Conservation (phyloP, 2,797 vertebrate genomes). For the Sternarchorhynchus goeldii region DNA sequence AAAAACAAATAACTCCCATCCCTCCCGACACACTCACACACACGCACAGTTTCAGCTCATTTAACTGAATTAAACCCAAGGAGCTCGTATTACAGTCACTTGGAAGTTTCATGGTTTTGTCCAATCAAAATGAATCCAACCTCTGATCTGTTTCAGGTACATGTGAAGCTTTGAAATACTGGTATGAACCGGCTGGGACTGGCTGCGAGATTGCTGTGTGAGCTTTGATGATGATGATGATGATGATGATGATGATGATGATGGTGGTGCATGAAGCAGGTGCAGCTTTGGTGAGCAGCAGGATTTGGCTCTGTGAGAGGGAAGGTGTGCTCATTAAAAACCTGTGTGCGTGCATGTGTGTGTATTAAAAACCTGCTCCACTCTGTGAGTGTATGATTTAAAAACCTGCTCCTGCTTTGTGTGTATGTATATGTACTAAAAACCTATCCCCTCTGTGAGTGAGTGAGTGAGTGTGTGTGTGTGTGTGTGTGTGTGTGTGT, state of each 20-base stretch:
- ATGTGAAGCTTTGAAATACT: neutral
- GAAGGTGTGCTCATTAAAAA: neutral
- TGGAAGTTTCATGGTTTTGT: neutral
- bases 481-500: no score
- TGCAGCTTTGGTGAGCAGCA: neutral
- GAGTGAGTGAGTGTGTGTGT: no score
- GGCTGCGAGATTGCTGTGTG: neutral
- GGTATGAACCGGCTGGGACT: neutral
- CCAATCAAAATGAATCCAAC: neutral
- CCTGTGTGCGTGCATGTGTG: neutral
- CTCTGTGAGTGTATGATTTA: neutral
- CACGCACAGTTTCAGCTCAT: neutral
- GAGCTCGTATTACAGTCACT: neutral
- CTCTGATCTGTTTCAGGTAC: neutral
- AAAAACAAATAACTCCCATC: no score
- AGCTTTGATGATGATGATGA: constrained; percentile 10
- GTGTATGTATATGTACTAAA: neutral
- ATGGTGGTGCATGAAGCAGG: neutral
- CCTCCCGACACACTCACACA: no score
- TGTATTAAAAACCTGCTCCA: neutral
- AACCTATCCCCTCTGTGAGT: neutral
- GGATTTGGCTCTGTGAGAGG: neutral
- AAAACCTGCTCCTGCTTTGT: no score
- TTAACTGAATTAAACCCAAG: neutral
- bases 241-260: neutral